These are phyloP conservation scores for Cyclargus thomasi DNA, from an alignment of 1,140 invertebrate species.

Conservation along the genomic window DNA sequence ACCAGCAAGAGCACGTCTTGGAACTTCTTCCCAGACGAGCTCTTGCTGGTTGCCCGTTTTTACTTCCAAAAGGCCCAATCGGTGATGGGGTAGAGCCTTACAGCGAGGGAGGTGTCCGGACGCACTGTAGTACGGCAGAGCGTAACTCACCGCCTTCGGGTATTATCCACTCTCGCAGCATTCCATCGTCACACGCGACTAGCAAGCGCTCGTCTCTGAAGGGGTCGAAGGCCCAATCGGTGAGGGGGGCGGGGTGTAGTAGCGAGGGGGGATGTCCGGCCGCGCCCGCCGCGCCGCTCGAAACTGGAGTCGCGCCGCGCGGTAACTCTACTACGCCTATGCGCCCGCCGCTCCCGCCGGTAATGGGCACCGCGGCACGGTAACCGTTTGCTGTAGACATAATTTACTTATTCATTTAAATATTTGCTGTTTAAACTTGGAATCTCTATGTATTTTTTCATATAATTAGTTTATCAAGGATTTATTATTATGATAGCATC, in stretches of 20 bases:
- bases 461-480: background rate
- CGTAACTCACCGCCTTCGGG: constrained; percentile 69
- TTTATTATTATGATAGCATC: background rate
- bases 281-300: constrained; percentile 75
- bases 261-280: constrained; percentile 90
- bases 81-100: too few relatives aligned
- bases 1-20: too few relatives aligned
- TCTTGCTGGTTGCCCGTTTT: too few relatives aligned
- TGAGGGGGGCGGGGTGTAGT: constrained; percentile 89
- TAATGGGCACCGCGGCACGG: constrained; percentile 90
- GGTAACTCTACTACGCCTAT: constrained; percentile 90
- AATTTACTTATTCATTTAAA: background rate
- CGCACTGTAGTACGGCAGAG: too few relatives aligned
- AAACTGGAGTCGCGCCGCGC: constrained; percentile 70
- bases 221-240: constrained; percentile 96
- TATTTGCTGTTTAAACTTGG: too few relatives aligned
- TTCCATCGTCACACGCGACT: constrained; percentile 94
- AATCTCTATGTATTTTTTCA: too few relatives aligned
- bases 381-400: constrained; percentile 83
- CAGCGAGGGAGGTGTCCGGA: too few relatives aligned
- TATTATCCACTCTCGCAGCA: constrained; percentile 90
- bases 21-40: too few relatives aligned
- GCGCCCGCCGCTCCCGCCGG: constrained; percentile 91
- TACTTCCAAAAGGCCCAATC: too few relatives aligned
- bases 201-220: constrained; percentile 87